Evolutionary conservation across 2,888 invertebrate genomes (phyloP), one percentile per base, ranked within the genome.

Genomic region (Drosophila macrospina): DNA sequence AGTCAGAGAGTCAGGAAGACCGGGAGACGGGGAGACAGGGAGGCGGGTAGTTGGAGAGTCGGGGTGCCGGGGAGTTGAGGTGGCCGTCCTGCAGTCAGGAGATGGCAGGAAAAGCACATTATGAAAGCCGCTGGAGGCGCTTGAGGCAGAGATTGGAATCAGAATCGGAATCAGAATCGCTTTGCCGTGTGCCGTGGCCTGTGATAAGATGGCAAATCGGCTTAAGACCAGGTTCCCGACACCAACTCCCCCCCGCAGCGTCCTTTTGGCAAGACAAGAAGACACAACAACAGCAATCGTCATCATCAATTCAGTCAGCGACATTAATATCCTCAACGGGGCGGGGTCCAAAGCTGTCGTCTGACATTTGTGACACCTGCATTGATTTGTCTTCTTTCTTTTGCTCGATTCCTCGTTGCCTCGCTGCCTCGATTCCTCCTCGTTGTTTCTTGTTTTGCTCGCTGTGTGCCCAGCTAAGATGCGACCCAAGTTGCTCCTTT

Each of bases 341-440:
- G 56, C 55, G 69, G 36, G 32, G 56, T 56, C 81, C 71, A 70
- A 86, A 83, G 86, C 88, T 78, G 88, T 87, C 81, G 81, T 79
- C 88, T 86, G 88, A 88, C 86, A 86, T 88, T 86, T 86, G 86
- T 86, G 86, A 88, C 86, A 86, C 86, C 86, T 86, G 86, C 86
- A 86, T 86, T 86, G 86, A 86, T 86, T 86, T 86, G 86, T 88
- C 86, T 88, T 84, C 76, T 68, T 71, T 65, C 61, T 63, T 67
- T 68, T 32, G 13, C 32, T 34, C 34, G n/a, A 4, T n/a, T 4
- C 1, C 28, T 5, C 28, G 5, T 3, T 28, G 1, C 28, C 8
- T 28, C 8, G 8, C 26, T 26, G n/a, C 15, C 32, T 34, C 34
- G n/a, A 4, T n/a, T 4, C 1, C 28, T 5, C 28, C 1, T 3